Base-by-base conservation (phyloP, 1,140 invertebrate species). In the Drosophila punjabiensis region DNA sequence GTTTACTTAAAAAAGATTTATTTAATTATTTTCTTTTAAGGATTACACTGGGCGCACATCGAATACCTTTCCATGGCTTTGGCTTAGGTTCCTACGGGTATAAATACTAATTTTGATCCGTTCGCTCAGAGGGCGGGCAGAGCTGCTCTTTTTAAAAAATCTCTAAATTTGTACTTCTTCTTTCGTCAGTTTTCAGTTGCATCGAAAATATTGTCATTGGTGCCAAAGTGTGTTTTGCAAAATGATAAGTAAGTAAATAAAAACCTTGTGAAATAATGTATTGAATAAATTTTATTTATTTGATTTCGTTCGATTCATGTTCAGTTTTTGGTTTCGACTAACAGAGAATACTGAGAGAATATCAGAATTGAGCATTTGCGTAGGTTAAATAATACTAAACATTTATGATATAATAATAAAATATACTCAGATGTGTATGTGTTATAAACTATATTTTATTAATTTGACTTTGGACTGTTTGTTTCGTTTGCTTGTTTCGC, bases 121-220 rank as follows among this genome's bases (percentile, higher is more conserved):
- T 79, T 89, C 58, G 86, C 86, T 89, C 82, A 79, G 84, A 76
- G 71, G 53, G 71, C 60, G 45, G 16, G 30, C 16, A 32, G 73
- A 52, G 55, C 33, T 56, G 24, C 70, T 59, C 66, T 58, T 62
- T 71, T 50, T 50, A 28, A 56, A 77, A 91, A 91, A 84, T 88
- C 71, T 88, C 76, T 74, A 74, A 77, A 91, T 91, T 91, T 91
- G 88, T 91, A 91, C 88, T 91, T 83, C 78, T 77, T 83, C 61
- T 65, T 91, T 88, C 70, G 39, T 87, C 64, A 64, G 69, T 77
- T 81, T 69, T 70, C 52, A 67, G 70, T 81, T 71, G 64, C 68
- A 82, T 90, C 80, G 82, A 90, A 91, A 90, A 88, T 91, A 87
- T 91, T 90, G 88, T 91, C 87, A 78, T 77, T 91, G 59, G 67